These are phyloP conservation scores for Galeopsomyia nigrocyanea DNA, from an alignment of 2,888 invertebrate genomes.

Conservation along the genomic window DNA sequence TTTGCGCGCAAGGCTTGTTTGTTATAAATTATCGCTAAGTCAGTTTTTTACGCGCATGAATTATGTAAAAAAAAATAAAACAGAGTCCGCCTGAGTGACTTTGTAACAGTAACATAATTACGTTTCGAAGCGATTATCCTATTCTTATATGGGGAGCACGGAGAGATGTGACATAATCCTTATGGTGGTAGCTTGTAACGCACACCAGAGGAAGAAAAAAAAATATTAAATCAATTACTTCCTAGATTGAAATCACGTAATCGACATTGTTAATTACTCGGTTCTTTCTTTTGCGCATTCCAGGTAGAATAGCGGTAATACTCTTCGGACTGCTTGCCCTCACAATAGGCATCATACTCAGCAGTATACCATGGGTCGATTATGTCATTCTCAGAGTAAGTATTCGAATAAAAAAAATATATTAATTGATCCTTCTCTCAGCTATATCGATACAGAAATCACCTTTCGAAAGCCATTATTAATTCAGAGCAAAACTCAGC, in stretches of 20 bases:
- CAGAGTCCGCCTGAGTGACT: too few relatives aligned
- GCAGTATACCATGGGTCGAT: slow-evolving; percentile 90
- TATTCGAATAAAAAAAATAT: slow-evolving; percentile 33
- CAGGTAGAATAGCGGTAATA: slow-evolving; percentile 86
- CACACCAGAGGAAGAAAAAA: too few relatives aligned
- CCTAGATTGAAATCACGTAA: background rate
- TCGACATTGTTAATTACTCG: slow-evolving; percentile 42
- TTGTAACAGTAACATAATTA: too few relatives aligned
- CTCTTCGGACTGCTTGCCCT: slow-evolving; percentile 85
- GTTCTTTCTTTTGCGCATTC: slow-evolving; percentile 65
- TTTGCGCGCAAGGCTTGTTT: too few relatives aligned
- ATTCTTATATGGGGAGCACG: background rate
- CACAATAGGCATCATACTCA: slow-evolving; percentile 83
- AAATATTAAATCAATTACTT: slow-evolving; percentile 1
- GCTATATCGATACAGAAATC: background rate
- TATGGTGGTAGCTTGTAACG: too few relatives aligned
- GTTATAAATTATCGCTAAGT: too few relatives aligned
- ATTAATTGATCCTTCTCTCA: too few relatives aligned
- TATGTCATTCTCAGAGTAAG: slow-evolving; percentile 87
- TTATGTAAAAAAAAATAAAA: slow-evolving; percentile 2
- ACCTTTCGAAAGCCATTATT: slow-evolving; percentile 1
- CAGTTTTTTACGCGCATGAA: too few relatives aligned
- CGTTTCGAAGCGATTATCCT: too few relatives aligned
- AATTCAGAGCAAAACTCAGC: slow-evolving; percentile 28
- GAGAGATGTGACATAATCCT: slow-evolving; percentile 10